phyloP scores from a whole-genome alignment of 2,113 vertebrate species.

The Sterrhoptilus dennistouni region DNA sequence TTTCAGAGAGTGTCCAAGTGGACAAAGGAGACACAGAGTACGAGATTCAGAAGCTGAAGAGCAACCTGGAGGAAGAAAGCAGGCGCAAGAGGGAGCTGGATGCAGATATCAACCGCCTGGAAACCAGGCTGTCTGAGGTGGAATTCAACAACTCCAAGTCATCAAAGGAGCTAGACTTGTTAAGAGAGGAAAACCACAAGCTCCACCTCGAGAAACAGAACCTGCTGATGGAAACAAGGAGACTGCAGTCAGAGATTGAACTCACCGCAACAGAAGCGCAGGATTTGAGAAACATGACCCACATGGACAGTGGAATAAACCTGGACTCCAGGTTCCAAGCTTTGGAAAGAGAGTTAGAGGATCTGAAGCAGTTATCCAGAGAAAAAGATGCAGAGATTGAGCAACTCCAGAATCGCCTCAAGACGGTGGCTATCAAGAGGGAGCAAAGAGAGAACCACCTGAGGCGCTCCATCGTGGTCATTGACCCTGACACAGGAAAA shows the following conservation, averaged over 20 bases:
- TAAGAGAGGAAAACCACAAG: constrained; percentile 91
- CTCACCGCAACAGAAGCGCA: constrained; percentile 86
- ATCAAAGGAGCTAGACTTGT: constrained; percentile 87
- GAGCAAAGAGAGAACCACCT: constrained; percentile 96
- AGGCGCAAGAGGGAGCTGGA: constrained; percentile 84
- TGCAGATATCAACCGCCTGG: constrained; percentile 77
- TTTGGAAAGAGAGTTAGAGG: constrained; percentile 86
- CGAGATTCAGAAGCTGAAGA: constrained; percentile 87
- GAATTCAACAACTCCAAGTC: constrained; percentile 96
- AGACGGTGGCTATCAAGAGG: constrained; percentile 83
- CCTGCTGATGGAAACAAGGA: constrained; percentile 86
- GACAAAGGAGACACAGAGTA: constrained; percentile 89
- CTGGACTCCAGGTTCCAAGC: constrained; percentile 84
- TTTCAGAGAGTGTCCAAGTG: constrained; percentile 92
- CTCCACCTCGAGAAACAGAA: constrained; percentile 91
- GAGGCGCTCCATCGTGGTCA: constrained; percentile 92
- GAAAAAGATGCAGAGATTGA: constrained; percentile 91
- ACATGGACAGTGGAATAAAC: constrained; percentile 76
- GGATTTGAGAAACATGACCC: constrained; percentile 78
- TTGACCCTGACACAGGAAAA: constrained; percentile 91
- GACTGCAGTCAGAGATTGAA: constrained; percentile 89
- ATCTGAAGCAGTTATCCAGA: constrained; percentile 81
- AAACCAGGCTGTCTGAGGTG: constrained; percentile 83
- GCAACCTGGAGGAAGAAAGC: constrained; percentile 87
- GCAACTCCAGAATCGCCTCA: constrained; percentile 86